Percentiles rank a stretch among this genome's conserved stretches.
phyloP scores from a whole-genome alignment of 2,888 invertebrate genomes.

The Pristionchus maxplancki region DNA sequence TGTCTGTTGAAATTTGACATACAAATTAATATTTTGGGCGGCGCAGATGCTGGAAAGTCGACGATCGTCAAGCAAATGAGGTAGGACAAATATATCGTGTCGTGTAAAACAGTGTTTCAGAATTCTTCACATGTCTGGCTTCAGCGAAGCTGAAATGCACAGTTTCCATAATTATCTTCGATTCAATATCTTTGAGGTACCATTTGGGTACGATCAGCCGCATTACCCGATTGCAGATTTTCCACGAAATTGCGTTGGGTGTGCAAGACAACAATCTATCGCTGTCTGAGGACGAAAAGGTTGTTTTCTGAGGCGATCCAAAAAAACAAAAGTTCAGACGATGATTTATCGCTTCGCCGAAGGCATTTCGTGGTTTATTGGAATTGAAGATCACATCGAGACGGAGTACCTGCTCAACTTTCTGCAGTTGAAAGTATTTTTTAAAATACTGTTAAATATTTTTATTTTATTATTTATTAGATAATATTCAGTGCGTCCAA shows the following conservation, averaged over 20 bases:
- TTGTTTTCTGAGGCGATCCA: background rate
- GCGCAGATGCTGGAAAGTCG: background rate
- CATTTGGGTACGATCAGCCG: background rate
- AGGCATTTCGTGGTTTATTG: background rate
- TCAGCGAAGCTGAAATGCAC: background rate
- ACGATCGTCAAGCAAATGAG: slow-evolving; percentile 10
- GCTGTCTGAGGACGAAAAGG: background rate
- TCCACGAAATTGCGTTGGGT: background rate
- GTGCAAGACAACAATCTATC: background rate
- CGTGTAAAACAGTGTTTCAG: background rate
- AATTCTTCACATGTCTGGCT: background rate
- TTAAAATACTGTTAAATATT: too few relatives aligned
- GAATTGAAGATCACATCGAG: background rate
- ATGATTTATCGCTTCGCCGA: background rate
- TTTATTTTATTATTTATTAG: background rate
- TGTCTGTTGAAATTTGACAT: background rate
- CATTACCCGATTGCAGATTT: background rate
- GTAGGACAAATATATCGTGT: background rate
- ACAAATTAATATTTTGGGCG: background rate
- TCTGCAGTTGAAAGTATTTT: background rate
- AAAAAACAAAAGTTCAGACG: background rate
- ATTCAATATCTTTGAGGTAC: background rate
- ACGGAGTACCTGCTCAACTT: background rate
- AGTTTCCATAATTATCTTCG: background rate
- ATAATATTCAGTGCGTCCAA: background rate